These are phyloP conservation scores for Goniozus legneri DNA, from an alignment of 1,140 invertebrate species.

Conservation along the genomic window DNA sequence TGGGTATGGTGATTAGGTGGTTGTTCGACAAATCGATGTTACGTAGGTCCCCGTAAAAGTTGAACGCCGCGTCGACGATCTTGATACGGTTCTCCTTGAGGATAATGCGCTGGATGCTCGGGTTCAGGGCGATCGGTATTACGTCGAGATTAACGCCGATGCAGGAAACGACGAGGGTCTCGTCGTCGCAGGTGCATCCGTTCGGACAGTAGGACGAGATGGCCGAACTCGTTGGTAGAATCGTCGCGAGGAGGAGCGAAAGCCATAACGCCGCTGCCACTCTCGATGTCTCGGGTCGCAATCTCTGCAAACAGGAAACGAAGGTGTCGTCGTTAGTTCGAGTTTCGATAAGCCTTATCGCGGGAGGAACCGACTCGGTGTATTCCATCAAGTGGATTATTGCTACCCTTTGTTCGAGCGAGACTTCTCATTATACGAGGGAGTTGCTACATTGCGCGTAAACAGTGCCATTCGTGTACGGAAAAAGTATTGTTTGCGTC, in stretches of 20 bases:
- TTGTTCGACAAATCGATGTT: conserved; percentile 83
- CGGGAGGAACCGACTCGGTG: too few species aligned
- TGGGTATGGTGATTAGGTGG: conserved; percentile 74
- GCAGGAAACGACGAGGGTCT: conserved; percentile 82
- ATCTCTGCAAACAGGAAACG: conserved; percentile 19
- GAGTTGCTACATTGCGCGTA: too few species aligned
- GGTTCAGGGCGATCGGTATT: conserved; percentile 87
- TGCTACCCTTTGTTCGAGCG: too few species aligned
- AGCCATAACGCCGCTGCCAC: not conserved
- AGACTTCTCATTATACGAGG: too few species aligned
- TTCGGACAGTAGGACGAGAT: conserved; percentile 62
- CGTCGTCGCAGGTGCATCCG: conserved; percentile 83
- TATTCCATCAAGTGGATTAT: too few species aligned
- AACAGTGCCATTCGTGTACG: too few species aligned
- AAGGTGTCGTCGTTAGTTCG: not conserved
- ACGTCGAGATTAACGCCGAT: conserved; percentile 81
- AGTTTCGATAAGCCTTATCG: not conserved
- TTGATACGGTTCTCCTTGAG: conserved; percentile 83
- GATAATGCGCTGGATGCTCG: conserved; percentile 77
- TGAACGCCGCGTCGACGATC: conserved; percentile 76
- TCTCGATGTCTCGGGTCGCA: conserved; percentile 5
- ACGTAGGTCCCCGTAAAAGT: conserved; percentile 80
- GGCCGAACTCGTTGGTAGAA: too few species aligned
- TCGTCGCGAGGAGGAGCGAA: too few species aligned
- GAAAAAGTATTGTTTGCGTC: too few species aligned